Evolutionary conservation across 2,797 vertebrate species (phyloP).

Genomic region (Geotrypetes seraphini): DNA sequence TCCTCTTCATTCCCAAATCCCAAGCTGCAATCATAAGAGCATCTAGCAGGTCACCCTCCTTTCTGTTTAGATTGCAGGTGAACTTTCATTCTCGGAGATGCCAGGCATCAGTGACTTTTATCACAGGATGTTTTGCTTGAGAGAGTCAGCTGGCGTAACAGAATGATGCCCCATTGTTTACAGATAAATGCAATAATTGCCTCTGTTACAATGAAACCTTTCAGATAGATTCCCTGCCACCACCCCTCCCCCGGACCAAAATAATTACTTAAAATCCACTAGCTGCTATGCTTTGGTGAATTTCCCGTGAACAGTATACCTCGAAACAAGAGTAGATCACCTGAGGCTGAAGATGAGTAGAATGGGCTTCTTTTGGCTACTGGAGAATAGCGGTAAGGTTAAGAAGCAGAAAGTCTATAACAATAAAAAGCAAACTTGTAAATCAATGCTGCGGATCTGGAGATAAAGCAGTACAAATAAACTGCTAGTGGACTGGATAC

Average conservation of each 20-base stretch:
- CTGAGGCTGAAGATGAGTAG: slow-evolving; percentile 16
- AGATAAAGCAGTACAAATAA: slow-evolving; percentile 3
- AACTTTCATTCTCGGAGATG: slow-evolving; percentile 13
- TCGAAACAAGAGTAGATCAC: slow-evolving; percentile 20
- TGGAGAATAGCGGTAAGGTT: too few species aligned
- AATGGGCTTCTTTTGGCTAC: slow-evolving; percentile 14
- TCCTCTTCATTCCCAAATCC: slow-evolving; percentile 27
- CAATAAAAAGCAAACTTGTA: slow-evolving; percentile 1
- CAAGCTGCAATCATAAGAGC: slow-evolving; percentile 27
- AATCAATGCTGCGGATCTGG: slow-evolving; percentile 7
- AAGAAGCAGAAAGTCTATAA: too few species aligned
- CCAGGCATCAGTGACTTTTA: slow-evolving; percentile 7
- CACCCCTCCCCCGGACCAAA: too few species aligned
- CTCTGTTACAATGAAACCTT: slow-evolving; percentile 23
- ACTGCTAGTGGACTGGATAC: slow-evolving; percentile 14
- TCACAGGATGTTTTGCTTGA: slow-evolving; percentile 13
- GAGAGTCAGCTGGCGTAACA: slow-evolving; percentile 14
- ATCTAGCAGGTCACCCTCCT: slow-evolving; percentile 24
- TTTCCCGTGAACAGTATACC: slow-evolving; percentile 22
- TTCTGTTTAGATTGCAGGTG: slow-evolving; percentile 5
- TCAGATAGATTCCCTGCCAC: slow-evolving; percentile 20
- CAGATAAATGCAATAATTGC: slow-evolving; percentile 28
- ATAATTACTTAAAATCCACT: slow-evolving; percentile 37
- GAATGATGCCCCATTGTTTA: slow-evolving; percentile 23
- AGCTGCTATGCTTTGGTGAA: slow-evolving; percentile 27